Evolutionary conservation across 2,797 vertebrate species (phyloP), one percentile per base, ranked within the genome.

Genomic region (Galago senegalensis): DNA sequence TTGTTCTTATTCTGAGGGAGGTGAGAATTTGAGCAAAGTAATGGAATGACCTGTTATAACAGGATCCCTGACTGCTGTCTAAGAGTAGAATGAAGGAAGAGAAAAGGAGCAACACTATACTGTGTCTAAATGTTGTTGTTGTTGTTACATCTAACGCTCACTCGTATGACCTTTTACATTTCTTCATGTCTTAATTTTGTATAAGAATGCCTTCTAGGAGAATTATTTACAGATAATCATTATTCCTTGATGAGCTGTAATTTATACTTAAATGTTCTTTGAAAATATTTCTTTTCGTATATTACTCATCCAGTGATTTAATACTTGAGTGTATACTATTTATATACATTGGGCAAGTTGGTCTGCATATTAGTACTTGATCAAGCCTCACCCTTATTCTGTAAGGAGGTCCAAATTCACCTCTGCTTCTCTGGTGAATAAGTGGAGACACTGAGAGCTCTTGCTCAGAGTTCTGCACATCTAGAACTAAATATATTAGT

Each of bases 1-100:
- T 49, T 61, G n/a, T 43, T 82, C 92, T 95, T 79, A 89, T 83
- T 72, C 37, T 82, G n/a, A 73, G 27, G 27, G 53, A 86, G 21
- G 31, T 43, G 49, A 89, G 40, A 60, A 43, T 82, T 69, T 82
- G 40, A 87, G 34, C 31, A 46, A 81, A 83, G 49, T 61, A 72
- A 37, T 82, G 34, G n/a, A 16, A 27, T 67, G 27, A 23, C 82
- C 43, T 18, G 2, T 60, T 80, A 3, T 49, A 61, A 61, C 34
- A 75, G 9, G 6, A 23, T 43, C 23, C 23, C 20, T 94, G 21
- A 4, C 11, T 83, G n/a, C 37, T 63, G 0, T 7, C 46, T 73
- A 40, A 61, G 46, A 58, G 3, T 61, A 80, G 43, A 80, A 43
- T 82, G 61, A 67, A 81, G 60, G 83, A 72, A 58, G 7, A 60